phyloP scores from a whole-genome alignment of 92 coral and sea anemone genomes.

The Palythoa grandis region DNA sequence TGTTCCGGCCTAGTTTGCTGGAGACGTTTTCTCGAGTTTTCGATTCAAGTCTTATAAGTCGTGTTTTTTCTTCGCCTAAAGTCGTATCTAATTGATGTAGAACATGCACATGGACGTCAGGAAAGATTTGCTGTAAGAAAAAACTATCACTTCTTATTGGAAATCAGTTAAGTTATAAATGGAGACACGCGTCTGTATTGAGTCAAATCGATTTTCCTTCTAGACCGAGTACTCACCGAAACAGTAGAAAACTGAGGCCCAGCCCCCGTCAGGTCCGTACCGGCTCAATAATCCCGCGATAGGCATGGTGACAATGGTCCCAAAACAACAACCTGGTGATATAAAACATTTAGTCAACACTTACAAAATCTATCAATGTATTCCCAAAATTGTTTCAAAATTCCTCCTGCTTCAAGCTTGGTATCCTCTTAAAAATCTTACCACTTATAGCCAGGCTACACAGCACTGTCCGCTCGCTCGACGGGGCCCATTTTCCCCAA shows the following conservation, averaged over 20 bases:
- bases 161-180: too few relatives aligned
- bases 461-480: conserved; percentile 23
- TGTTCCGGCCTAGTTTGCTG: too few relatives aligned
- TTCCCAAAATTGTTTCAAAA: too few relatives aligned
- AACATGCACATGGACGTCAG: too few relatives aligned
- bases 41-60: too few relatives aligned
- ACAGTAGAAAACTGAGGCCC: conserved; percentile 93
- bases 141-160: too few relatives aligned
- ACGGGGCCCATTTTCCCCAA: conserved; percentile 46
- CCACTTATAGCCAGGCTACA: conserved; percentile 42
- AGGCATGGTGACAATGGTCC: conserved; percentile 80
- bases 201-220: too few relatives aligned
- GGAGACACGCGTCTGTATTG: too few relatives aligned
- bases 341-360: not conserved
- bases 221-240: conserved; percentile 62
- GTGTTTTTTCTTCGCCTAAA: too few relatives aligned
- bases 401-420: not conserved
- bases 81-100: too few relatives aligned
- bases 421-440: not conserved
- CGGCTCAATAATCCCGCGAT: conserved; percentile 76
- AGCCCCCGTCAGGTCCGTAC: conserved; percentile 88
- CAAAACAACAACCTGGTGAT: conserved; percentile 45
- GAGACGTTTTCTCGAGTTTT: too few relatives aligned
- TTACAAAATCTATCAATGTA: not conserved
- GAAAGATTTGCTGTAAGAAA: too few relatives aligned